Evolutionary conservation across 2,797 vertebrate species (phyloP), one percentile per base, ranked within the genome.

Genomic region (Tragopan temminckii): DNA sequence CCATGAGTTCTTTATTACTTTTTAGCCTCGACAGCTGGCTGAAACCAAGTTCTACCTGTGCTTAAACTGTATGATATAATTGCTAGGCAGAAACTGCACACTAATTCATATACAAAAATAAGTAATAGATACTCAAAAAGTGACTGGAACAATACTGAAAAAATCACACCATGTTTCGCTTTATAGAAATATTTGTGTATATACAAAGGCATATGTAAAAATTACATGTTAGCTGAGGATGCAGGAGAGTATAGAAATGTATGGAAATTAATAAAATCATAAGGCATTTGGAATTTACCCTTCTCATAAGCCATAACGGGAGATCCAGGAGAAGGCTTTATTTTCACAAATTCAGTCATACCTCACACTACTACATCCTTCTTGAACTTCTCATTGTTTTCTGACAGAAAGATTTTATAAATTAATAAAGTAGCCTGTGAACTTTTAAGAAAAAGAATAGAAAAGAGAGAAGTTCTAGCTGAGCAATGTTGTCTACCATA

Each of bases 181-280:
- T 53, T 57, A 10, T 74, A 16, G 31, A 57, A 61, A 21, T 58
- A 14, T 1, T 0, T 13, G 0, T 16, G 5, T 53, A 4, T 57
- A 8, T 70, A 29, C 79, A 52, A 11, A 40, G 52, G 7, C 45
- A 27, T 15, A 24, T 16, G 59, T 17, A 52, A 25, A 48, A 17
- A 4, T 0, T 8, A 3, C 11, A 3, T 50, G 9, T 42, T 66
- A 11, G 3, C 62, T 33, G 36, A 42, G 21, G 35, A 5, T 50
- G 11, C 23, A 52, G 13, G 27, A 80, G 18, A 27, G 4, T 33
- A 13, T 19, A 38, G 67, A 69, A 70, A 17, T 58, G 7, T 0
- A 0, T 62, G 57, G 52, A 57, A 72, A 33, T 27, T n/a, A 69
- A 3, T 29, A 31, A 40, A 61, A 3, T 48, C 5, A 19, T 27